These are phyloP conservation scores for Aradus depressus DNA, from an alignment of 2,888 invertebrate genomes.

Conservation along the genomic window DNA sequence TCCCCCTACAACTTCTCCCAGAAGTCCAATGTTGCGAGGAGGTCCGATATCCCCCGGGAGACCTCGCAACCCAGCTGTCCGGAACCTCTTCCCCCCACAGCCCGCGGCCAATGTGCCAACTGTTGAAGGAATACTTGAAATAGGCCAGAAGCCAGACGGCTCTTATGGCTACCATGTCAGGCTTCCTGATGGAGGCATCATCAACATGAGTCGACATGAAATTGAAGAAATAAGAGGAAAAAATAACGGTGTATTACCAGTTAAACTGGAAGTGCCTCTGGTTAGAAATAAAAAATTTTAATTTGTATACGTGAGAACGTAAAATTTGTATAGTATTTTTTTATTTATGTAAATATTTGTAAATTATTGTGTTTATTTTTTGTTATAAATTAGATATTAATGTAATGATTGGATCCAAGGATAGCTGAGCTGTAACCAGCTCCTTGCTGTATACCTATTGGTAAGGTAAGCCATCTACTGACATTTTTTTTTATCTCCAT, in stretches of 20 bases:
- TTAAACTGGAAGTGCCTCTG: slow-evolving; percentile 17
- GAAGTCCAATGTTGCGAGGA: neutral
- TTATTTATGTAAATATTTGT: neutral
- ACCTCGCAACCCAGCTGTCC: slow-evolving; percentile 3
- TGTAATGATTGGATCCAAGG: too few relatives aligned
- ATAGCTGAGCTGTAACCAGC: too few relatives aligned
- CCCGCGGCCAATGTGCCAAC: slow-evolving; percentile 2
- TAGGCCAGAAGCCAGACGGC: slow-evolving; percentile 17
- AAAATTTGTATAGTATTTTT: neutral
- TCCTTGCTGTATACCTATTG: too few relatives aligned
- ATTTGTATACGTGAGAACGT: slow-evolving; percentile 11
- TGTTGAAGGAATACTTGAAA: slow-evolving; percentile 16
- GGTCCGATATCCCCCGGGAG: neutral
- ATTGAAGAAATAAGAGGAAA: slow-evolving; percentile 17
- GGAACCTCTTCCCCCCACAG: slow-evolving; percentile 9
- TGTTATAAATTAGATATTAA: too few relatives aligned
- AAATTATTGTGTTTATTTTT: slow-evolving; percentile 10
- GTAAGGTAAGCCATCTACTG: too few relatives aligned
- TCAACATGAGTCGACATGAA: slow-evolving; percentile 17
- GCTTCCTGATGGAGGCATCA: slow-evolving; percentile 22
- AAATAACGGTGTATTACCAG: slow-evolving; percentile 19
- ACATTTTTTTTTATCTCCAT: too few relatives aligned
- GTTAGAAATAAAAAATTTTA: slow-evolving; percentile 14
- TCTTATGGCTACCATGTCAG: slow-evolving; percentile 20
- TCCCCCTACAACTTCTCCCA: slow-evolving; percentile 2